phyloP scores from a whole-genome alignment of 2,113 vertebrate genomes.

The Drymodes brunneopygia region DNA sequence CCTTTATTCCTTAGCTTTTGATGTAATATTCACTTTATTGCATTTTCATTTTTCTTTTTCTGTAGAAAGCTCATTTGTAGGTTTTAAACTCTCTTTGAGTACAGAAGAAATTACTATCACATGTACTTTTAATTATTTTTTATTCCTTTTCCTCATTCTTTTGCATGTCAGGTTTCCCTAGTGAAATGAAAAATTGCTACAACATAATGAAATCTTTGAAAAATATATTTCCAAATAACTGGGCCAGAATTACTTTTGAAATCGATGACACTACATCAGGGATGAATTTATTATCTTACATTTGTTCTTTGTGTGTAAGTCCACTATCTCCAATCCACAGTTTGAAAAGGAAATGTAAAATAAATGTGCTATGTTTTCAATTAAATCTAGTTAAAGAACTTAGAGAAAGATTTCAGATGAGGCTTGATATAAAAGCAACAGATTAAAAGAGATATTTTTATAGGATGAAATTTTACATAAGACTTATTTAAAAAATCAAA shows the following conservation, averaged over 20 bases:
- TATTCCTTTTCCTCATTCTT: neutral
- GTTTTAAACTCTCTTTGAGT: neutral
- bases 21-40: neutral
- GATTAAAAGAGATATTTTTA: neutral
- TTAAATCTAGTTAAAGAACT: neutral
- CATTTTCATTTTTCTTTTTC: neutral
- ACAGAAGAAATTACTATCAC: neutral
- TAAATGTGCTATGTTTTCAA: neutral
- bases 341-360: neutral
- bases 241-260: neutral
- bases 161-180: neutral
- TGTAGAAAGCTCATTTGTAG: neutral
- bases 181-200: slow-evolving; percentile 1
- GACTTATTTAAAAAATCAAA: neutral
- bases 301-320: neutral
- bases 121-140: neutral
- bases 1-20: neutral
- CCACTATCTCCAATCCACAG: neutral
- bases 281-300: neutral
- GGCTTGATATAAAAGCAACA: neutral
- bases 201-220: neutral
- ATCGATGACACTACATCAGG: neutral
- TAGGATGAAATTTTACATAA: neutral
- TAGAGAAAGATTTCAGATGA: neutral
- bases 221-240: slow-evolving; percentile 19